Base-by-base conservation (phyloP, 2,888 invertebrate genomes). In the Peribatodes rhomboidaria region DNA sequence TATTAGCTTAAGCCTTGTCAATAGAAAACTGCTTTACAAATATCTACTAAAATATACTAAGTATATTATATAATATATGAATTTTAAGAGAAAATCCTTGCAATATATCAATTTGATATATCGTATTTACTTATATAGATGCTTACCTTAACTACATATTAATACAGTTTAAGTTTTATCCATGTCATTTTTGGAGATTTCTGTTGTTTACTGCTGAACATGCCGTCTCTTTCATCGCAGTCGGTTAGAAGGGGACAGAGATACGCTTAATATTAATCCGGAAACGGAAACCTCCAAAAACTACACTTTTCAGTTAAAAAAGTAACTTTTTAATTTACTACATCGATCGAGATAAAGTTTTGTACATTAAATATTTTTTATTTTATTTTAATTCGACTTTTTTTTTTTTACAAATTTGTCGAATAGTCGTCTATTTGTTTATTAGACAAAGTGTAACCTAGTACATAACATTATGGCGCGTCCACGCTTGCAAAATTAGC, bases 71-170 rank as follows among this genome's bases (percentile, higher is more conserved):
- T 52, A 58, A 50, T 62, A 52, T 56, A 57, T 68, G 52, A 60
- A 58, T 59, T 52, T 44, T 70, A 70, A 69, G 69, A 70, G 68
- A 73, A 67, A 65, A 64, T 46, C 66, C 10, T 33, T 42, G 35
- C 50, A 68, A 64, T 68, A 79, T 71, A 77, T 79, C 77, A 81
- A 78, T 80, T 79, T 81, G 80, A 81, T 77, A 77, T 75, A 70
- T 44, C 47, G 46, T 58, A 61, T 46, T 65, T 31, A 59, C 42
- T 58, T 54, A 58, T 65, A 61, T 53, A 20, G 16, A 22, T n/a
- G 13, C 18, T 53, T 57, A 41, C 14, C 50, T 39, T 52, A 10
- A 54, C 33, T 27, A 59, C 54, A 18, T 37, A 52, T 56, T 52
- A 47, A 18, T 62, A 62, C 50, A 62, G 11, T 20, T 44, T 44